phyloP scores from a whole-genome alignment of 2,888 invertebrate genomes.

The Caenorhabditis sp. region DNA sequence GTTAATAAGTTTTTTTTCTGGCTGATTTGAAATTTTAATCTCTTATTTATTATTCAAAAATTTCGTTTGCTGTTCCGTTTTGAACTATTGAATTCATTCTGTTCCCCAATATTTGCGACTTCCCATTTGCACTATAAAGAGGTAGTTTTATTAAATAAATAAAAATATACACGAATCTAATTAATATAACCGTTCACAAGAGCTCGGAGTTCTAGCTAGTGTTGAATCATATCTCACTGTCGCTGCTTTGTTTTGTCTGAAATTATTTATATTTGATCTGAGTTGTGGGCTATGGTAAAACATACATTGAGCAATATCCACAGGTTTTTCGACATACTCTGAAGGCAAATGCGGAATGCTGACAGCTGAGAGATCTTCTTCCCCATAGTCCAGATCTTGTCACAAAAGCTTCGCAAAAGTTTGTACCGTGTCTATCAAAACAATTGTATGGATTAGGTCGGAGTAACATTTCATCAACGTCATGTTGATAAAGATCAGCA shows the following conservation, averaged over 20 bases:
- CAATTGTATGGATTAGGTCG: conserved; percentile 47
- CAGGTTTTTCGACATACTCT: conserved; percentile 62
- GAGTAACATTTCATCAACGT: conserved; percentile 55
- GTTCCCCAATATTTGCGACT: too few species aligned
- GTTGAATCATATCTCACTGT: conserved; percentile 55
- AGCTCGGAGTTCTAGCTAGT: conserved; percentile 54
- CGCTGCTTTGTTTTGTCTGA: conserved; percentile 44
- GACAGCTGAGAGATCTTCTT: conserved; percentile 51
- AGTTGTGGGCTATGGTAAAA: not conserved
- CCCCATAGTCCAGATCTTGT: conserved; percentile 48
- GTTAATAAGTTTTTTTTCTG: too few species aligned
- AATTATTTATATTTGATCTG: conserved; percentile 6
- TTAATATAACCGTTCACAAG: conserved; percentile 56
- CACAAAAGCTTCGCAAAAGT: conserved; percentile 56
- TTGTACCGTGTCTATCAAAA: conserved; percentile 55
- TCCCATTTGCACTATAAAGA: too few species aligned
- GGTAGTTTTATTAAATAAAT: not conserved
- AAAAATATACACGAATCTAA: not conserved
- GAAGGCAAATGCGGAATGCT: conserved; percentile 62
- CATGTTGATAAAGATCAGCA: conserved; percentile 55
- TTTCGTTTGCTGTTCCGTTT: too few species aligned
- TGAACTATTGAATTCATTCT: too few species aligned
- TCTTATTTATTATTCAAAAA: too few species aligned
- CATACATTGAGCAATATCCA: conserved; percentile 56
- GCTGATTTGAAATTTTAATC: too few species aligned